Evolutionary conservation across 2,797 vertebrate genomes (phyloP).

Genomic region (Sebastes kiyomatsui): DNA sequence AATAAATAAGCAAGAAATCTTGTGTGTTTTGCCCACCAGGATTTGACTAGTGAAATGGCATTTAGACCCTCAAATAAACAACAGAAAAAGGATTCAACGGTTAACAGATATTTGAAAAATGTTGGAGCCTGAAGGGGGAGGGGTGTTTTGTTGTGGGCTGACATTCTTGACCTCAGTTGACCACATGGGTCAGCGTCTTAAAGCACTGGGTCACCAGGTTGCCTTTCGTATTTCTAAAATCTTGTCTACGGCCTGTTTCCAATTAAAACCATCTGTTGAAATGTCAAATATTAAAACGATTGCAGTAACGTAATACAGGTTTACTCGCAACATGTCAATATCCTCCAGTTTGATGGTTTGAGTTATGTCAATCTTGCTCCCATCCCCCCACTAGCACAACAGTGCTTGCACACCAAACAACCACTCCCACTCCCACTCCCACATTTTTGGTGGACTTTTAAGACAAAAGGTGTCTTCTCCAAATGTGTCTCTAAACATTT

Average conservation of each 20-base stretch:
- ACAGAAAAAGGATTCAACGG: neutral
- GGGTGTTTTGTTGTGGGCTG: neutral
- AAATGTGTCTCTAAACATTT: neutral
- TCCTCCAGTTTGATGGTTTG: neutral
- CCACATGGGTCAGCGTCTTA: neutral
- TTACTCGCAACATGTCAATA: neutral
- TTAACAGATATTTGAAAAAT: neutral
- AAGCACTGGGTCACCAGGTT: constrained; percentile 2
- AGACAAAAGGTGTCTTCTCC: neutral
- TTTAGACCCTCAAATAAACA: neutral
- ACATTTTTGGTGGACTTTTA: constrained; percentile 4
- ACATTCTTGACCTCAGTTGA: constrained; percentile 8
- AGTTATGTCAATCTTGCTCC: neutral
- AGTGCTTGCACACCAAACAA: constrained; percentile 3
- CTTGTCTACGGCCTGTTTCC: neutral
- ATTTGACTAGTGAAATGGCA: neutral
- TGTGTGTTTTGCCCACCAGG: neutral
- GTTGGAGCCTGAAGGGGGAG: neutral
- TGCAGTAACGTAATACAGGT: neutral
- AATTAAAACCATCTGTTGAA: neutral
- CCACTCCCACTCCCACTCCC: constrained; percentile 9
- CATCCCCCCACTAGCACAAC: neutral
- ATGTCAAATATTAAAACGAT: neutral
- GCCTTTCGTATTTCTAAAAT: neutral
- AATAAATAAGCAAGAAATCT: neutral